Base-by-base conservation (phyloP, 2,888 invertebrate genomes). In the Agriopis marginaria region DNA sequence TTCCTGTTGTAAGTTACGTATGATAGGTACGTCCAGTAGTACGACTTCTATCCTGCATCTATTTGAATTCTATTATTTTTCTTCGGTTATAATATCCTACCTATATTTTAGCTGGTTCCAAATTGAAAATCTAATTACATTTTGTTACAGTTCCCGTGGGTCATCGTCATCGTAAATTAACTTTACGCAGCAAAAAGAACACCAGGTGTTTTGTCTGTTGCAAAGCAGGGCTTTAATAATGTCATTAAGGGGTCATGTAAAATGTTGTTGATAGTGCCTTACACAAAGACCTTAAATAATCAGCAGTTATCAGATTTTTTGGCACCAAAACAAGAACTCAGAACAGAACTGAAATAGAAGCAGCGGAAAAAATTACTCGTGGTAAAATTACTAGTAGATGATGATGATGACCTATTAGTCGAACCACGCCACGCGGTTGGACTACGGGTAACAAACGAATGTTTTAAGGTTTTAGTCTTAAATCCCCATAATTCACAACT, bases 401-500 rank as follows among this genome's bases (percentile, higher is more conserved):
- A 32, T 23, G 17, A 32, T 32, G 32, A 4, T 32, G 5, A 32
- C 5, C 32, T 23, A 23, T 2, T 23, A 23, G 3, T 32, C 32
- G 32, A 32, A 32, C 32, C 32, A 32, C 32, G 32, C 32, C 32
- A 32, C 32, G 32, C 3, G 32, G 32, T 5, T 32, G 32, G 5
- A 32, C 5, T 5, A 32, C 32, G 32, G 32, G 32, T 32, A 32
- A 32, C 6, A 11, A 51, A 51, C 11, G 3, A 12, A 54, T 51
- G 53, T 32, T 53, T 62, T 44, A 53, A 11, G 17, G 11, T 32
- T 17, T 50, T 40, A 66, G 51, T 60, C 61, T 40, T 51, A 56
- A 58, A 66, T 53, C 11, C 32, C 61, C 42, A 55, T 60, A 47
- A 56, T 55, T 65, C 58, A 58, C 53, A 7, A 63, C 32, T 17